Percentiles rank a stretch among this genome's conserved stretches.
Conservation (phyloP, 2,113 vertebrate species). For the Macrotus californicus region DNA sequence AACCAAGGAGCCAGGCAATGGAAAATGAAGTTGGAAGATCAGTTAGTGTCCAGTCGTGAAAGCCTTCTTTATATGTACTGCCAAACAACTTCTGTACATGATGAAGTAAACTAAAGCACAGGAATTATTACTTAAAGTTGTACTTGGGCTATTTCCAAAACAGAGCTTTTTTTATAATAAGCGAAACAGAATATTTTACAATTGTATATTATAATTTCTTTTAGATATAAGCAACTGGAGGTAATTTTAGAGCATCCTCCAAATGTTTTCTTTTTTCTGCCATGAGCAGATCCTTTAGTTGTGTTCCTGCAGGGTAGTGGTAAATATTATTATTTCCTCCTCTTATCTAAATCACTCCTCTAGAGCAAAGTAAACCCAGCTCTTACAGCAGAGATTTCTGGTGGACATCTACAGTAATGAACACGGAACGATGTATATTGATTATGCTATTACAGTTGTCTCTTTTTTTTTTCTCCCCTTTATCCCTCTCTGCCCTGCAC, state of each 20-base stretch:
- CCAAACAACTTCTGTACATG: background rate
- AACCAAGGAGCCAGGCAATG: background rate
- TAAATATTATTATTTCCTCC: background rate
- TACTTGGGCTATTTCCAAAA: slow-evolving; percentile 20
- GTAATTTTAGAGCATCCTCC: slow-evolving; percentile 23
- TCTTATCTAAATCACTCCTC: background rate
- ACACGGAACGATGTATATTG: background rate
- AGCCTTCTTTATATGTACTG: slow-evolving; percentile 8
- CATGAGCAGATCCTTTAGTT: background rate
- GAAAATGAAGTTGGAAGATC: background rate
- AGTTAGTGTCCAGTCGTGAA: background rate
- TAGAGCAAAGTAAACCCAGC: background rate
- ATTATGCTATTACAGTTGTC: too few relatives aligned
- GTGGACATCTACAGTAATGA: background rate
- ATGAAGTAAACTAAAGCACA: background rate
- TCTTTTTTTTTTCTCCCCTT: too few relatives aligned
- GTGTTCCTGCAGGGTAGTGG: background rate
- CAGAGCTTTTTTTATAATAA: background rate
- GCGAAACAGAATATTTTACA: slow-evolving; percentile 8
- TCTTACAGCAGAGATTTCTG: slow-evolving; percentile 7
- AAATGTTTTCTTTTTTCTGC: background rate
- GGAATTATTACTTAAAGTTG: slow-evolving; percentile 35
- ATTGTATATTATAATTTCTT: background rate
- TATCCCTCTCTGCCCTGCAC: too few relatives aligned
- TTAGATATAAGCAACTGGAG: slow-evolving; percentile 1